A percentile compares a stretch with the other conserved stretches of the same genome.
phyloP scores from a whole-genome alignment of 2,888 invertebrate species.

The Salpingus planirostris region DNA sequence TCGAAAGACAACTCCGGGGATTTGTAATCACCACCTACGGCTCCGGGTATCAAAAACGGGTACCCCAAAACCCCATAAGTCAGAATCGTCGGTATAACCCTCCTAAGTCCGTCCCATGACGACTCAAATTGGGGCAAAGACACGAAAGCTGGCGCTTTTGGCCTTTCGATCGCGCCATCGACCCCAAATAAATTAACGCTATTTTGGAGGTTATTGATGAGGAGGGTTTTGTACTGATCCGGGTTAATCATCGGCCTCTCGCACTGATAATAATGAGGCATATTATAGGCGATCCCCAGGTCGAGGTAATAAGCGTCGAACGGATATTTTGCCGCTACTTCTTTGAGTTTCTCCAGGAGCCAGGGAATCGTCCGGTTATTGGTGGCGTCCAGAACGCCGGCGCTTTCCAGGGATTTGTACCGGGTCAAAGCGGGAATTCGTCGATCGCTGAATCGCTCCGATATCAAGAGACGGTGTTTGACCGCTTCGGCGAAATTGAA shows the following conservation, averaged over 20 bases:
- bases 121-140: slow-evolving; percentile 79
- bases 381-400: slow-evolving; percentile 80
- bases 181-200: slow-evolving; percentile 67
- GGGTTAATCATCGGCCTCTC: slow-evolving; percentile 66
- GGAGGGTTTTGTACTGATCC: slow-evolving; percentile 71
- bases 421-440: slow-evolving; percentile 75
- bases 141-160: slow-evolving; percentile 77
- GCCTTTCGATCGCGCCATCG: slow-evolving; percentile 72
- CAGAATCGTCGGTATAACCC: slow-evolving; percentile 78
- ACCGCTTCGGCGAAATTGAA: slow-evolving; percentile 74
- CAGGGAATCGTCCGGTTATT: slow-evolving; percentile 74
- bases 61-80: slow-evolving; percentile 87
- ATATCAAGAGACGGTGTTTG: slow-evolving; percentile 61
- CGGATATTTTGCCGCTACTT: slow-evolving; percentile 61
- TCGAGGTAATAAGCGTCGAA: slow-evolving; percentile 82
- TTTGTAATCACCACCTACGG: slow-evolving; percentile 83
- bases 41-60: slow-evolving; percentile 87
- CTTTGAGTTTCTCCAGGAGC: slow-evolving; percentile 62
- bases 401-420: slow-evolving; percentile 72
- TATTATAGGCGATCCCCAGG: slow-evolving; percentile 71
- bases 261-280: slow-evolving; percentile 80
- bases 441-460: slow-evolving; percentile 69
- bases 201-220: slow-evolving; percentile 56
- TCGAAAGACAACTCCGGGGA: slow-evolving; percentile 47
- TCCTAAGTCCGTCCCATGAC: slow-evolving; percentile 65